Base-by-base conservation (phyloP, 2,888 invertebrate species). In the Ctenicera cuprea region DNA sequence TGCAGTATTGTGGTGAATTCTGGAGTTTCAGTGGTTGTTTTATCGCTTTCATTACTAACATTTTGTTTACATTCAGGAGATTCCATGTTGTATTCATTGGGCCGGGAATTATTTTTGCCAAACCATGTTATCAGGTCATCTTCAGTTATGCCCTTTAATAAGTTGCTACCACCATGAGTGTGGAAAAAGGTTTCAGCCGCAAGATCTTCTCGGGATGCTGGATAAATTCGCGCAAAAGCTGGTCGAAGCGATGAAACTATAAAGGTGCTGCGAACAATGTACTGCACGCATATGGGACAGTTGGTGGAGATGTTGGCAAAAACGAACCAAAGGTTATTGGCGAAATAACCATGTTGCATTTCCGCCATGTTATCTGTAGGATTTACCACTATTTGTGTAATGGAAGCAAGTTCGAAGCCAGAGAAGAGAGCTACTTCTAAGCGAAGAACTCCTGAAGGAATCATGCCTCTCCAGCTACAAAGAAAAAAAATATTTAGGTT, bases 51-150 rank as follows among this genome's bases (percentile, higher is more conserved):
- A 4, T 18, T 61, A 16, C n/a, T 38, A 16, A 20, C 33, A 30
- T 63, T 63, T 16, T 50, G 30, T n/a, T 50, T 43, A 12, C 54
- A 52, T 18, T 22, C 70, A 14, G 16, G 30, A 33, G 14, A 54
- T 30, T 72, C 73, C 33, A 48, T 18, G 12, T 62, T 33, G 14
- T 64, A 57, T 1, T 71, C 64, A 14, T n/a, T 48, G 79, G 88
- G 85, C 77, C 88, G 86, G 76, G 88, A 89, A 81, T 88, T 89
- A 71, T 90, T 90, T 85, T 89, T 89, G 45, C 91, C 91, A 79
- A 92, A 92, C 92, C 92, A 92, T 1, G 92, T 92, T 33, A 92
- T 91, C 18, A 91, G 88, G 80, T 92, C 92, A 78, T 92, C 92
- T 67, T 91, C 91, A 12, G 91, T 91, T 33, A 92, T 91, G 7